Base-by-base conservation (phyloP, 2,797 vertebrate genomes). In the Serranus cabrilla region DNA sequence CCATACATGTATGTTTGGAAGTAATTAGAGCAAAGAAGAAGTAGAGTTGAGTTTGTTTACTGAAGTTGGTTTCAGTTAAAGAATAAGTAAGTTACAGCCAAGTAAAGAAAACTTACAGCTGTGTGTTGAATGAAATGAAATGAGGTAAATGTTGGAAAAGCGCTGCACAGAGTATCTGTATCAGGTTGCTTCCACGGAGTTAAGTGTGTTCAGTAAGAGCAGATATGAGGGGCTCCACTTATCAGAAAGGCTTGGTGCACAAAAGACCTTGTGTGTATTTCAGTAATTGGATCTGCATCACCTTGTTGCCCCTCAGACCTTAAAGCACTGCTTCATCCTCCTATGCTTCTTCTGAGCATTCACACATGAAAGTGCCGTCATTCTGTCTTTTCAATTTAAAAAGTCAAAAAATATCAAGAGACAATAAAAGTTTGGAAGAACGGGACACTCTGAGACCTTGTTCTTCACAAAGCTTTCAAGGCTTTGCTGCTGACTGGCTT, bases 251-350 rank as follows among this genome's bases (percentile, higher is more conserved):
- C 63, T 75, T 57, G 42, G 54, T 57, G 60, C 77, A 89, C 72
- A 76, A 87, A 87, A 84, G 70, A 71, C 50, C 71, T 71, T 76
- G 64, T 84, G 76, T 78, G 65, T 62, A 51, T 77, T 78, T 55
- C 59, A 75, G 78, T 79, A 80, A 85, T 71, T 82, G 72, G 78
- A 82, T 86, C 76, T 70, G 55, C 69, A 43, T 81, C 74, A 63
- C 74, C 83, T 57, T 69, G 79, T 78, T 71, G 60, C 39, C 52
- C 76, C 63, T 43, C 43, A 34, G 64, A 81, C 76, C 71, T 70
- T 14, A 67, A 83, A 67, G 42, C 62, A 11, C 49, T 14, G 47
- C 50, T 57, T 63, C 46, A 39, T 23, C 59, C 31, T 11, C 11
- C 13, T 7, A n/a, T n/a, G n/a, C n/a, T 18, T 37, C 18, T 17